Base-by-base conservation (phyloP, 92 coral and sea anemone genomes). In the Parazoanthus atlanticus region DNA sequence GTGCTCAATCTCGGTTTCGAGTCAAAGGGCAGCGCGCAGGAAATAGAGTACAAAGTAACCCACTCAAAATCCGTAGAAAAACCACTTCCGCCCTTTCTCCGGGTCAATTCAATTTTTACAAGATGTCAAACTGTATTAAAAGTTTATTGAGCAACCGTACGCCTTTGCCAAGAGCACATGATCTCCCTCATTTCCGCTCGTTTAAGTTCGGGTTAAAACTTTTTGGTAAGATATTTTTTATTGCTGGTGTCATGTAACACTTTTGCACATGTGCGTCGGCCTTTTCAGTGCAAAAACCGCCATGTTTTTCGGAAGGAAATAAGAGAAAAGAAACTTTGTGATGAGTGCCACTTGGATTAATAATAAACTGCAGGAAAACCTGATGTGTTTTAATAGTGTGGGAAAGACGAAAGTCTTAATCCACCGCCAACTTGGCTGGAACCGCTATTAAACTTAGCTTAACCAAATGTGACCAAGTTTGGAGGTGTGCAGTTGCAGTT, bases 61-160 rank as follows among this genome's bases (percentile, higher is more conserved):
- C 16, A 69, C 12, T 58, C 34, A 64, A 82, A 64, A 38, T 2
- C 21, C 86, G 86, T 82, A 52, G 32, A 70, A 46, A 84, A 69
- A 29, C 87, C 87, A 70, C 87, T 23, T 69, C 87, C 87, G 78
- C 40, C 66, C 54, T 70, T 29, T 21, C 3, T 82, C 34, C 76
- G 21, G 32, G 76, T 82, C 86, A 12, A 80, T 52, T 43, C 33
- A 78, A 78, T 46, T 46, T n/a, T 19, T 21, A 56, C 25, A 41
- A 28, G 8, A 32, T 40, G 67, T 28, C 28, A 76, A 76, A 13
- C n/a, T 8, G 46, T 10, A 33, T 21, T 74, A 47, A 7, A 36
- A 34, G 36, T 56, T 52, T 13, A 34, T 46, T 31, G 13, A 15
- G 19, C 15, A 64, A 56, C 29, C 47, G 33, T 6, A 3, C 61